Evolutionary conservation across 1,140 invertebrate genomes (phyloP), one percentile per base, ranked within the genome.

Genomic region (Anastrepha ludens): DNA sequence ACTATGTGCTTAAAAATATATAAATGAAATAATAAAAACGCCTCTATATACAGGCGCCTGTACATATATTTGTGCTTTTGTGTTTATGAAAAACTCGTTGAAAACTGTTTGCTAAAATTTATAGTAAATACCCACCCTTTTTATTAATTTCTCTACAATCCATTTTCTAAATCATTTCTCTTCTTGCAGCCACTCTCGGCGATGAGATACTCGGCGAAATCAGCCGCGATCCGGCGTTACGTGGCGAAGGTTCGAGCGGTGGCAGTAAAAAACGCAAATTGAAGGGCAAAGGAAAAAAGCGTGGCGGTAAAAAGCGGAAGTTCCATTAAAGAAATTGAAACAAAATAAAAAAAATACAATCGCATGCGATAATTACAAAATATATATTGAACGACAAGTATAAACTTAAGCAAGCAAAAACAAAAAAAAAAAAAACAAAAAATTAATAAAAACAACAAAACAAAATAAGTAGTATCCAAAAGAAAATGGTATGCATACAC

Each of bases 191-290:
- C 11, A 95, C 94, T 89, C 94, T 98, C 87, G 97, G 97, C 86
- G 95, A 97, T 93, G 97, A 98, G 94, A 94, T 98, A 39, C 97
- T 97, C 89, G 95, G 95, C 44, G 94, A 94, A 88, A 94, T 94
- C 41, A 93, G 92, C 87, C 92, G 93, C 29, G 92, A 93, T 70
- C 90, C 92, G 0, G 89, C 90, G 17, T 86, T 92, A 88, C 90
- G 94, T 29, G 93, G 93, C 3, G 93, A 92, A 85, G 94, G 94
- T 74, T 89, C 92, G 70, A 90, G 90, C 58, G 58, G 67, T 29
- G 91, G 90, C 89, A 93, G 89, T 64, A 93, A 94, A 90, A 94
- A 93, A 88, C 94, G 94, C 89, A 94, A 95, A 89, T 91, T 91
- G 87, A 94, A 94, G 90, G 94, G 94, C 89, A 90, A 91, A 87